Evolutionary conservation across 92 coral and sea anemone genomes (phyloP).

Genomic region (Porites cylindrica): DNA sequence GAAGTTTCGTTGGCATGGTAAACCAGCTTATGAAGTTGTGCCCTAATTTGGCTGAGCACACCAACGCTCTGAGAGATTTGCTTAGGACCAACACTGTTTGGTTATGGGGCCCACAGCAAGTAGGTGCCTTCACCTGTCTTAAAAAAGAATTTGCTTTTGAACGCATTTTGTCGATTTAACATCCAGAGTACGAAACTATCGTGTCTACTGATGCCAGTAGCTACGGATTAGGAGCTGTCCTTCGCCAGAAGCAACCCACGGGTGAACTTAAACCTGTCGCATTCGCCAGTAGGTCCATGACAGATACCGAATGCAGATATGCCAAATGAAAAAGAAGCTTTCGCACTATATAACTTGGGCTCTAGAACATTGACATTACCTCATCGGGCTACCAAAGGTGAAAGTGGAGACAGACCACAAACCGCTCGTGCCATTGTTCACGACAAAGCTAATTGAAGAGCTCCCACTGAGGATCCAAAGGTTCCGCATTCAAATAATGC

Average conservation of each 20-base stretch:
- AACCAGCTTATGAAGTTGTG: slow-evolving; percentile 55
- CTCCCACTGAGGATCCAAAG: slow-evolving; percentile 64
- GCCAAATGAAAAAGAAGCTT: slow-evolving; percentile 59
- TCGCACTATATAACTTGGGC: slow-evolving; percentile 26
- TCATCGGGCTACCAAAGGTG: slow-evolving; percentile 46
- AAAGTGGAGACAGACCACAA: slow-evolving; percentile 70
- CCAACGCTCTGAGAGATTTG: slow-evolving; percentile 54
- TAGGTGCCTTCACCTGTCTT: slow-evolving; percentile 41
- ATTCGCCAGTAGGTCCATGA: slow-evolving; percentile 10
- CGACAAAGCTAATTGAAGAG: slow-evolving; percentile 41
- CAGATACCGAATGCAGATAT: slow-evolving; percentile 27
- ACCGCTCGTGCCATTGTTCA: slow-evolving; percentile 64
- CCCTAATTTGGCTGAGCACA: slow-evolving; percentile 49
- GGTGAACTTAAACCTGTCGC: slow-evolving; percentile 6
- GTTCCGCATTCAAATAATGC: slow-evolving; percentile 51
- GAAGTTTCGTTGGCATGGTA: slow-evolving; percentile 63
- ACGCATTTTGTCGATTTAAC: slow-evolving; percentile 33
- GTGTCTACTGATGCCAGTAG: slow-evolving; percentile 45
- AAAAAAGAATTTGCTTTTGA: slow-evolving; percentile 17
- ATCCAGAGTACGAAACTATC: slow-evolving; percentile 42
- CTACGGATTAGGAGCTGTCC: slow-evolving; percentile 42
- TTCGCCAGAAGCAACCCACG: slow-evolving; percentile 5
- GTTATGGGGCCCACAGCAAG: slow-evolving; percentile 40
- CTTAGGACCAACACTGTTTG: slow-evolving; percentile 47
- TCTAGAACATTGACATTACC: slow-evolving; percentile 35